Evolutionary conservation across 2,797 vertebrate genomes (phyloP).

Genomic region (Lateolabrax maculatus): DNA sequence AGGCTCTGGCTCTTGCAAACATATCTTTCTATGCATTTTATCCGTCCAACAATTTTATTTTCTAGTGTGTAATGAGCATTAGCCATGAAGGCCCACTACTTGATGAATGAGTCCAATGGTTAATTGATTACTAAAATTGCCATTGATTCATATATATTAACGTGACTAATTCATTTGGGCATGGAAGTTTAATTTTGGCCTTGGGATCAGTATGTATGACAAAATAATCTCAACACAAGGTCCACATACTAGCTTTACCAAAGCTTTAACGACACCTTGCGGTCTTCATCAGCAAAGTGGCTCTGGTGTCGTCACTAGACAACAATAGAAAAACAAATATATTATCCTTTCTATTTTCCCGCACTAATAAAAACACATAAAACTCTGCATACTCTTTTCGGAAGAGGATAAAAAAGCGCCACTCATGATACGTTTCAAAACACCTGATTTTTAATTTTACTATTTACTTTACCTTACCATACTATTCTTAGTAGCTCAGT

Average conservation of each 20-base stretch:
- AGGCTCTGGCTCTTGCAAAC: too few species aligned
- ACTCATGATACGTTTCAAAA: background rate
- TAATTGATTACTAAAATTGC: constrained; percentile 24
- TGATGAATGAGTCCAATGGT: constrained; percentile 35
- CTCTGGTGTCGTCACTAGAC: background rate
- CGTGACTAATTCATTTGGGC: constrained; percentile 21
- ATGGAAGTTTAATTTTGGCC: constrained; percentile 25
- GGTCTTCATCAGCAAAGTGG: background rate
- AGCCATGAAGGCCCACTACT: constrained; percentile 4
- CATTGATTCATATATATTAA: constrained; percentile 22
- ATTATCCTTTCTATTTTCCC: background rate
- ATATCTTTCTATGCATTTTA: constrained; percentile 6
- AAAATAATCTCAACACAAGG: background rate
- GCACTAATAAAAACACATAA: background rate
- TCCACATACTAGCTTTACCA: background rate
- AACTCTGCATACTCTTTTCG: background rate
- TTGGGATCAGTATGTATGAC: constrained; percentile 3
- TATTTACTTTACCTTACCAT: too few species aligned
- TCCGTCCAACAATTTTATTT: background rate
- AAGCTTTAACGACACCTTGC: background rate
- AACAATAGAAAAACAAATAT: background rate
- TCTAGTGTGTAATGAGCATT: constrained; percentile 19
- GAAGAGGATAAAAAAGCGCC: background rate
- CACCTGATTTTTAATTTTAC: background rate
- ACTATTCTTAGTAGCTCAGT: constrained; percentile 5